Evolutionary conservation across 2,113 vertebrate genomes (phyloP).

Genomic region (Eulemur macaco): DNA sequence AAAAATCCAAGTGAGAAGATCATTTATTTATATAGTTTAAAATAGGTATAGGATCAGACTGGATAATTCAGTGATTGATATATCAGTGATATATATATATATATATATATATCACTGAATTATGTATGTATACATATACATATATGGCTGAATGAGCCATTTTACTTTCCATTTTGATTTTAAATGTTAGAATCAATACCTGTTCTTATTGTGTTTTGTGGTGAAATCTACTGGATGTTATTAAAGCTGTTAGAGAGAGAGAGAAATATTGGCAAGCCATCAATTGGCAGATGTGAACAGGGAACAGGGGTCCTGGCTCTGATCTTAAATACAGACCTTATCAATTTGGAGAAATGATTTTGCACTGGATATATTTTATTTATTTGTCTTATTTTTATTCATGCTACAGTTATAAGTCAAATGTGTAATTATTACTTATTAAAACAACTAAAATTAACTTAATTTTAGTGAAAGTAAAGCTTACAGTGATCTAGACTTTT

Average conservation of each 20-base stretch:
- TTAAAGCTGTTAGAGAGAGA: background rate
- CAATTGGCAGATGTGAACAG: background rate
- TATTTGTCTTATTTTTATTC: background rate
- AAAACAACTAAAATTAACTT: background rate
- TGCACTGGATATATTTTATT: background rate
- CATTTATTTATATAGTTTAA: background rate
- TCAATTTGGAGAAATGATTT: background rate
- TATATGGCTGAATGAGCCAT: background rate
- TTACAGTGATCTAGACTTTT: background rate
- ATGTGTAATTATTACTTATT: background rate
- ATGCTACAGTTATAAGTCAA: background rate
- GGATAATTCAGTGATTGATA: background rate
- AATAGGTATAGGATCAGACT: background rate
- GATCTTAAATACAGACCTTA: background rate
- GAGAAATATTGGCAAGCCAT: background rate
- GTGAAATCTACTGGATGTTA: background rate
- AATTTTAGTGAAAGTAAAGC: background rate
- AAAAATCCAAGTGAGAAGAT: background rate
- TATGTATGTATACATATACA: background rate
- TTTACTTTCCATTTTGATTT: slow-evolving; percentile 39
- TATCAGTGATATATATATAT: background rate
- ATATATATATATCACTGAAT: too few species aligned
- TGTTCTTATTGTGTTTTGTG: background rate
- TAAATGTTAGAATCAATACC: background rate
- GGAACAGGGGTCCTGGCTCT: background rate